Base-by-base conservation (phyloP, 2,888 invertebrate species). In the Drosophila picticornis region DNA sequence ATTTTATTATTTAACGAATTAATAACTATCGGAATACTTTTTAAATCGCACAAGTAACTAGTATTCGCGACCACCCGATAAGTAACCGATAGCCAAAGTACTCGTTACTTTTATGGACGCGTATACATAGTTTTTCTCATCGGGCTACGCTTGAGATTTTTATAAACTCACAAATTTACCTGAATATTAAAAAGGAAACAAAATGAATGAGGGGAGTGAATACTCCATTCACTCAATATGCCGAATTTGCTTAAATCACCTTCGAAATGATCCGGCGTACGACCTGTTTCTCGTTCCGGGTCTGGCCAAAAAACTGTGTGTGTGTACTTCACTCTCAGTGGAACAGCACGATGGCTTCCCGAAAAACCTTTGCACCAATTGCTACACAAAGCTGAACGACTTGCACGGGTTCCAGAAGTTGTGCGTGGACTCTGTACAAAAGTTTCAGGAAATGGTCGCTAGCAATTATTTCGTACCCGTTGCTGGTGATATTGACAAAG, bases 311-410 rank as follows among this genome's bases (percentile, higher is more conserved):
- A 93, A 92, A 71, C 69, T 93, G 10, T 84, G 86, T 66, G 81
- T 88, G 43, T 92, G 92, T 65, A 92, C 92, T 10, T 89, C 92
- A 11, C 72, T 93, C 29, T 81, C 84, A 0, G 91, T 92, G 70
- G 92, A 92, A 25, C 84, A 83, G 48, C 83, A 90, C 56, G 92
- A 92, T 73, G 93, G 92, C 2, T 93, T 90, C 27, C 93, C 92
- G 2, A 89, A 84, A 43, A 90, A 82, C 59, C 81, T 92, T 16
- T 92, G 92, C 72, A 75, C 79, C 7, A 70, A 60, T 36, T 92
- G 92, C 52, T 90, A 83, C 62, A 76, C 71, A 0, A 82, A 84
- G 6, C 82, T 92, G 9, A 83, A 90, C 64, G 92, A 93, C 9
- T 60, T 91, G 69, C 89, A 92, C 4, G 88, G 88, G 7, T 92